Evolutionary conservation across 2,888 invertebrate genomes (phyloP).

Genomic region (Morpho deidamia): DNA sequence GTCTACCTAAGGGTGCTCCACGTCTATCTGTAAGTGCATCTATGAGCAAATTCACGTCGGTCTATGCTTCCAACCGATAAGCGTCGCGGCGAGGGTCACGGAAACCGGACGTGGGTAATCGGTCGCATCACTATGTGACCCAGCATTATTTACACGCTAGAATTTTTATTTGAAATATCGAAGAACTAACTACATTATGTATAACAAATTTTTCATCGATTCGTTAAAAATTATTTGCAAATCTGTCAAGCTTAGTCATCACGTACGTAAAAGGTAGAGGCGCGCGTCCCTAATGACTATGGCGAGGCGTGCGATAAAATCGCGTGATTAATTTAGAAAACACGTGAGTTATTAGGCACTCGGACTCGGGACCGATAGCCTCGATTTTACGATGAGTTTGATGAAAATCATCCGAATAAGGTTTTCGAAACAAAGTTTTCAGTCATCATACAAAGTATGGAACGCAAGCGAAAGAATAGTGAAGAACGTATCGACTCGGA

Average conservation of each 20-base stretch:
- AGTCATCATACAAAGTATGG: too few species aligned
- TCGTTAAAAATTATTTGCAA: constrained; percentile 1
- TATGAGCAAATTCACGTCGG: constrained; percentile 63
- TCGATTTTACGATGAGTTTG: too few species aligned
- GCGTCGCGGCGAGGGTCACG: constrained; percentile 40
- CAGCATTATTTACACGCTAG: constrained; percentile 26
- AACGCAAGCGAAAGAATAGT: too few species aligned
- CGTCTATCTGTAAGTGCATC: constrained; percentile 59
- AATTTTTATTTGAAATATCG: constrained; percentile 11
- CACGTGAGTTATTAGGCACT: too few species aligned
- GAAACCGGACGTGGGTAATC: constrained; percentile 23
- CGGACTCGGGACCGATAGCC: too few species aligned
- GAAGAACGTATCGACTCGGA: too few species aligned
- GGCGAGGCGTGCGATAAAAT: too few species aligned
- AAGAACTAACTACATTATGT: constrained; percentile 26
- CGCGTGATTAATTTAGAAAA: too few species aligned
- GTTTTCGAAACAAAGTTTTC: too few species aligned
- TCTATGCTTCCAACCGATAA: constrained; percentile 57
- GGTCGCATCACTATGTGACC: constrained; percentile 10
- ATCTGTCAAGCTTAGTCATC: constrained; percentile 42
- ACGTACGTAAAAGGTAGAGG: constrained; percentile 29
- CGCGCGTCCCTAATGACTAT: not conserved
- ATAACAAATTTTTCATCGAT: constrained; percentile 10
- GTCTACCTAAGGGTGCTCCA: constrained; percentile 61
- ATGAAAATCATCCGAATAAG: too few species aligned